Conservation (phyloP, 92 coral and sea anemone species). For the Anthopleura xanthogrammica region DNA sequence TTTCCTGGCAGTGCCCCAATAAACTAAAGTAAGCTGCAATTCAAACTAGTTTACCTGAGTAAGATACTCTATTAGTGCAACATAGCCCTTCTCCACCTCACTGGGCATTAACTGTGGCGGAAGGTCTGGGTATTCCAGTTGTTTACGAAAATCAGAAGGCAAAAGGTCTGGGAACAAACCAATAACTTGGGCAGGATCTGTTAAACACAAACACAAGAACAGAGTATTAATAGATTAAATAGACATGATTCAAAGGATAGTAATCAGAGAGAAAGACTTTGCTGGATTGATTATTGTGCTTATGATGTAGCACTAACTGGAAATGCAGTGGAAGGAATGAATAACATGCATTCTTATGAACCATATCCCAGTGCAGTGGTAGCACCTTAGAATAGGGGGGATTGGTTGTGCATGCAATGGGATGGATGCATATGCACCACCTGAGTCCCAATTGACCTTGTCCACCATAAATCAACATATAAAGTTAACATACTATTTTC, state of each 20-base stretch:
- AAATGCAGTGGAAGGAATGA: no score
- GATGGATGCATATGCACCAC: no score
- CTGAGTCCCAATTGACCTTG: no score
- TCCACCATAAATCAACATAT: no score
- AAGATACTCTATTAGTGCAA: slow-evolving; percentile 84
- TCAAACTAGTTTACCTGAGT: slow-evolving; percentile 58
- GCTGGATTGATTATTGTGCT: no score
- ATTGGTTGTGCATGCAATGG: no score
- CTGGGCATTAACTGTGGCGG: slow-evolving; percentile 83
- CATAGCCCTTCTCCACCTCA: slow-evolving; percentile 90
- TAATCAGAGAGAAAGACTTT: background rate
- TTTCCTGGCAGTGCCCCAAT: background rate
- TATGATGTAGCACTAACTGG: no score
- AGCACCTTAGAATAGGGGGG: no score
- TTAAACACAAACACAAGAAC: background rate
- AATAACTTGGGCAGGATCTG: slow-evolving; percentile 95
- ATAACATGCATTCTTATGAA: no score
- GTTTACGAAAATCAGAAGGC: slow-evolving; percentile 88
- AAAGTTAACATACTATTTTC: no score
- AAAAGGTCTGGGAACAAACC: slow-evolving; percentile 92
- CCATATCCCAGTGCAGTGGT: no score
- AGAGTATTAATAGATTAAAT: background rate
- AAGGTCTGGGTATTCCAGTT: slow-evolving; percentile 80
- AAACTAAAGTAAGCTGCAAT: no score
- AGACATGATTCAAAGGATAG: background rate